Conservation (phyloP, 2,888 invertebrate species). For the Spilosoma lubricipeda region DNA sequence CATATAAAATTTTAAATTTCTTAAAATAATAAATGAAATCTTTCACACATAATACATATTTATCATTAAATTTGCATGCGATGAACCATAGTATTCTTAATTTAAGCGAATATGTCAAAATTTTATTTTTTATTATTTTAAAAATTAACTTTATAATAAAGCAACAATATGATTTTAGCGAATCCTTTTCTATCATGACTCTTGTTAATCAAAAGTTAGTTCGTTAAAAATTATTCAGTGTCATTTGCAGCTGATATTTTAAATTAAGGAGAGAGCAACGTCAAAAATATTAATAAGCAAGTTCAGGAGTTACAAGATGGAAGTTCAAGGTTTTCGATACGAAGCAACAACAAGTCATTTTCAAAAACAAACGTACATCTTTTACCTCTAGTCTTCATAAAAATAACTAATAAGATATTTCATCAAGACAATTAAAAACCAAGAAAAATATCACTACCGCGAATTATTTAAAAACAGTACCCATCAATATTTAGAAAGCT, state of each 20-base stretch:
- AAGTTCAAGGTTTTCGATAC: constrained; percentile 39
- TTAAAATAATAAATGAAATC: too few species aligned
- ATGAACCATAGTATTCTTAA: background rate
- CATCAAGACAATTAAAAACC: background rate
- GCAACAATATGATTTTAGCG: background rate
- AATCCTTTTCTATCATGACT: background rate
- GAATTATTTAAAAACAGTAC: constrained; percentile 16
- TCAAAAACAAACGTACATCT: background rate
- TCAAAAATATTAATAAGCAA: constrained; percentile 30
- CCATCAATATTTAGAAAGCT: constrained; percentile 13
- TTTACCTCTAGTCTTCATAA: constrained; percentile 13
- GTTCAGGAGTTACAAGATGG: constrained; percentile 17
- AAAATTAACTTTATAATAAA: background rate
- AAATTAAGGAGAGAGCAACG: constrained; percentile 28
- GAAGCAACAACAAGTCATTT: constrained; percentile 4
- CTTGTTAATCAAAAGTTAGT: constrained; percentile 11
- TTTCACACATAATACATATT: too few species aligned
- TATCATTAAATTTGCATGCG: background rate
- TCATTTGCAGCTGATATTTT: constrained; percentile 24
- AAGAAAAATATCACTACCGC: background rate
- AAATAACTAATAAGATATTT: background rate
- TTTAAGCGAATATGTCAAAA: background rate
- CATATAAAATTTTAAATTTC: too few species aligned
- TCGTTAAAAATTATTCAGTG: constrained; percentile 9
- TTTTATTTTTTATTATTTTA: background rate